Evolutionary conservation across 2,888 invertebrate genomes (phyloP), one percentile per base, ranked within the genome.

Genomic region (Tortricodes alternella): DNA sequence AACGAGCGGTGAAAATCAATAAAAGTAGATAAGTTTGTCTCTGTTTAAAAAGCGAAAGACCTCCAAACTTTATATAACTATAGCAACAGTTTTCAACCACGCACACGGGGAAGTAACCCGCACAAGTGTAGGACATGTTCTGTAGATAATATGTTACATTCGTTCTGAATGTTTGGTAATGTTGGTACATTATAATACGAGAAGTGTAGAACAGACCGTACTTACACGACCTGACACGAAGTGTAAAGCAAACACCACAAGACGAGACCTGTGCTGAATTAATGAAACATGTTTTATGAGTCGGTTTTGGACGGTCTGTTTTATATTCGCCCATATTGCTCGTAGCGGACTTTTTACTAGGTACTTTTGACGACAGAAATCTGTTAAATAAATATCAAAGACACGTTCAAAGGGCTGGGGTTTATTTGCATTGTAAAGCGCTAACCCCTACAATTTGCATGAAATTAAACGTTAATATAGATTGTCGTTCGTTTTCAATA

Each of bases 381-480:
- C 23, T 5, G 16, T 29, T 18, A n/a, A 38, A 46, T 35, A 37
- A 19, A 39, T 3, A 23, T 21, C 16, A n/a, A 15, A 19, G 18
- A 16, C 41, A 23, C 19, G 39, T 11, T 11, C 27, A 55, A 48
- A 27, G 19, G 29, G 29, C 46, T 18, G 9, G 35, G 18, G 15
- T 19, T 37, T 13, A 55, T 55, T 43, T 43, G 55, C 55, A 55
- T 41, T 55, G 48, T 43, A 35, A 55, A 49, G 27, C 35, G 48
- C 43, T 48, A 16, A 43, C 41, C 41, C 24, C 18, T 18, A 21
- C 21, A 29, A 41, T 49, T 49, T 49, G 41, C 41, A 49, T 49
- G 8, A 19, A 34, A 48, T 35, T 9, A 29, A 24, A 21, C 4
- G 34, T 35, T 55, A 23, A 18, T 15, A 18, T 46, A 13, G 13